Evolutionary conservation across 1,140 invertebrate species (phyloP), one percentile per base, ranked within the genome.

Genomic region (Philopotamus ludificatus): DNA sequence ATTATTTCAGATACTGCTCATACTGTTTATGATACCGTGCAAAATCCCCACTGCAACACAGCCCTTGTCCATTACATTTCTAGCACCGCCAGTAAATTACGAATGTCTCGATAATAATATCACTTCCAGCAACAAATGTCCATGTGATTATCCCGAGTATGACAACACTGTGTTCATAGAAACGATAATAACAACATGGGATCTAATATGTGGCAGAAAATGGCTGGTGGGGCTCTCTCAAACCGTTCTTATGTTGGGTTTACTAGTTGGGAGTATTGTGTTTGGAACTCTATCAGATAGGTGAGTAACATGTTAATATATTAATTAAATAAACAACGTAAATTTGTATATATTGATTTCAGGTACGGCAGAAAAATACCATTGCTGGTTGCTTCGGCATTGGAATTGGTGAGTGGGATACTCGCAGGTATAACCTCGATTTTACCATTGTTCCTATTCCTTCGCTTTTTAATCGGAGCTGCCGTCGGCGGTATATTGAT

Each of bases 31-130:
- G n/a, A 47, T 66, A 15, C 39, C 65, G 3, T 53, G 47, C n/a
- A 66, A 60, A 26, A 39, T 86, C 67, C 86, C 87, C 0, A 84
- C 86, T 0, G 85, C 87, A 22, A 88, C 86, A 81, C 85, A 88
- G 71, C 80, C 88, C 61, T 73, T 84, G 8, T 86, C 86, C 2
- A 86, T 88, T 3, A 79, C 85, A 7, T 89, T 89, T 72, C 74
- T 88, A 41, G 82, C 87, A 44, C 87, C 87, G 1, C 79, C 79
- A 9, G 81, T 81, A 1, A 79, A 84, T 69, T 88, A 85, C 68
- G 79, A 77, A 53, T 89, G 87, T 63, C 79, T 76, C 20, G 70
- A 73, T 72, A 9, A 21, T 23, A 54, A 15, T 34, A 54, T n/a
- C 16, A 34, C 23, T 15, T 12, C 71, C 25, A 75, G 75, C n/a